Base-by-base conservation (phyloP, 2,888 invertebrate genomes). In the Mesodorylaimus sp. region DNA sequence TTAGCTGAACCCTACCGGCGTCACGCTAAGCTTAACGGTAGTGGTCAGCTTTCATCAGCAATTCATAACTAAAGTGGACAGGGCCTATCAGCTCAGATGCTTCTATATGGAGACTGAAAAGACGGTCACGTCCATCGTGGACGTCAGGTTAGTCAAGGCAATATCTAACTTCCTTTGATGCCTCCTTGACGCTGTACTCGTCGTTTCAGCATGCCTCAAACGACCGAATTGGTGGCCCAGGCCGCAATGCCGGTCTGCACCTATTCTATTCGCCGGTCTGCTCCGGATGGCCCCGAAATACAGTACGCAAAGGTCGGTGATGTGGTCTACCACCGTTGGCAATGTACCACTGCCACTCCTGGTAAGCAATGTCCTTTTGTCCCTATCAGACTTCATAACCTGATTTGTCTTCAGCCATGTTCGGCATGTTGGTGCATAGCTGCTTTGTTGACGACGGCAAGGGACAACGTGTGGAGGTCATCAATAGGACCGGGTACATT, bases 41-140 rank as follows among this genome's bases (percentile, higher is more conserved):
- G 57, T 64, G 19, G 60, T 64, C 50, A 60, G 60, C 26, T 64
- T 64, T 48, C 64, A 64, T 51, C 53, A 60, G 23, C 57, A 55
- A 48, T 64, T 64, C 53, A 58, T 64, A 44, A 64, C 64, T 19
- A 63, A 63, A 52, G 53, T 62, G 19, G 64, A 64, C 48, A 51
- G 58, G 13, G 63, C 63, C 21, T 63, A 64, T 50, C 59, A 59
- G 45, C 58, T 63, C 13, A 56, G 59, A 44, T 63, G 63, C 47
- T 54, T 57, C 2, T 63, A 61, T 51, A 57, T 58, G 25, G 63
- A 63, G 50, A 52, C 57, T 5, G 58, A 60, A 25, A 57, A 58
- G 25, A 56, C 56, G 2, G 60, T 63, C 1, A 56, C 56, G 45
- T 55, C 60, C 5, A 55, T 59, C 49, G 51, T 63, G 19, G 60